These are phyloP conservation scores for Halcyon malimbica DNA, from an alignment of 2,113 vertebrate genomes.

Conservation along the genomic window DNA sequence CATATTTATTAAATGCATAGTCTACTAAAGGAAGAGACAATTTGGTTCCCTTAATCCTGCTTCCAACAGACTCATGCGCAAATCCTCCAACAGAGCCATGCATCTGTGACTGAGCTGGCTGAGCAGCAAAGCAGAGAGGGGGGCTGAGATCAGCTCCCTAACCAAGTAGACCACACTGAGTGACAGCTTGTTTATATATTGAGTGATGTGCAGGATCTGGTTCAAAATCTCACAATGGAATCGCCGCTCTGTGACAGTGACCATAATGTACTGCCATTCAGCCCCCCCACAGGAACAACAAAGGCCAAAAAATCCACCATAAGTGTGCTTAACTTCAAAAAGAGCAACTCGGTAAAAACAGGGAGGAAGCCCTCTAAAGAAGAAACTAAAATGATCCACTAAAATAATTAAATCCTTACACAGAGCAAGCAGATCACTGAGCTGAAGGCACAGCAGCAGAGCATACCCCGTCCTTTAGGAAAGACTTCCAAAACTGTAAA, in stretches of 20 bases:
- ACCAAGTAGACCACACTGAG: neutral
- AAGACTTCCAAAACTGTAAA: neutral
- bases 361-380: neutral
- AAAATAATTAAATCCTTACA: conserved; percentile 22
- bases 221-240: conserved; percentile 31
- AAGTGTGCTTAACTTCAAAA: conserved; percentile 26
- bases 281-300: neutral
- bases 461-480: neutral
- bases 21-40: neutral
- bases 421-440: neutral
- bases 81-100: neutral
- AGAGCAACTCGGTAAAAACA: neutral
- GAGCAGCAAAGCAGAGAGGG: neutral
- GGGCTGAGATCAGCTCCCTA: neutral
- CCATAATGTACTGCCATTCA: conserved; percentile 13
- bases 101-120: conserved; percentile 15
- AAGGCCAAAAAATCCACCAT: conserved; percentile 32
- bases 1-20: neutral
- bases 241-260: conserved; percentile 13
- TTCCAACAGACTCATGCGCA: neutral
- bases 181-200: conserved; percentile 43
- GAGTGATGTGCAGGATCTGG: neutral
- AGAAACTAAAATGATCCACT: neutral
- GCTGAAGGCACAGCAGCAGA: neutral
- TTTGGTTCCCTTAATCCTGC: neutral